A percentile compares a stretch with the other conserved stretches of the same genome.
These are phyloP conservation scores for Novumbra hubbsi DNA, from an alignment of 2,797 vertebrate species.

Conservation along the genomic window DNA sequence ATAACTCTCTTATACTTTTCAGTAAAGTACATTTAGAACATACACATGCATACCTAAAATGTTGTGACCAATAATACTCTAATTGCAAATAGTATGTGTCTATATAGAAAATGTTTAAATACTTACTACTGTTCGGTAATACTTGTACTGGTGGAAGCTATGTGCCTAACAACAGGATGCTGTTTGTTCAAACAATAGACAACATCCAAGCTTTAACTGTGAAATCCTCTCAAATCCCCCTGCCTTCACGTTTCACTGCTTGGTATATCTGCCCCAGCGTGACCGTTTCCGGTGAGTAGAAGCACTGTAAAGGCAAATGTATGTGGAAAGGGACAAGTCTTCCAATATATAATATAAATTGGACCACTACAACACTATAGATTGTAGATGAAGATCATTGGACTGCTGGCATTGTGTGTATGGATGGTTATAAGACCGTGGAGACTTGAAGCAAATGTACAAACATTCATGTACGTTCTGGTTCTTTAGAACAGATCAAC, in stretches of 20 bases:
- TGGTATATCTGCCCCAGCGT: constrained; percentile 48
- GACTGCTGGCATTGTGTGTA: constrained; percentile 48
- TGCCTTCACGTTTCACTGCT: constrained; percentile 46
- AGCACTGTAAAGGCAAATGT: constrained; percentile 37
- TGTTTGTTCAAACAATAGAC: constrained; percentile 34
- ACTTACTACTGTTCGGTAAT: neutral
- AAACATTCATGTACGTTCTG: constrained; percentile 25
- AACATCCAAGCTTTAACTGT: constrained; percentile 40
- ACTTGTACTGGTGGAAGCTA: neutral
- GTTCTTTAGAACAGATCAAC: constrained; percentile 3
- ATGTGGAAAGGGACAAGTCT: constrained; percentile 53
- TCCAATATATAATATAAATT: constrained; percentile 60
- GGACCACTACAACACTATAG: constrained; percentile 36
- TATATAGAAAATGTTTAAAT: neutral
- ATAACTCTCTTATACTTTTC: neutral
- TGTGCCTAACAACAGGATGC: constrained; percentile 19
- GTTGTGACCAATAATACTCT: neutral
- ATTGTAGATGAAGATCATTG: constrained; percentile 36
- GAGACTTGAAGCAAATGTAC: constrained; percentile 15
- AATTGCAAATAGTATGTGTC: neutral
- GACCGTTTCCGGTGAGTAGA: constrained; percentile 53
- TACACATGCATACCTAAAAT: neutral
- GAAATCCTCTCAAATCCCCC: constrained; percentile 39
- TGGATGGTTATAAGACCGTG: constrained; percentile 27
- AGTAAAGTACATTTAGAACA: neutral